phyloP scores from a whole-genome alignment of 2,113 vertebrate species.

The Charina bottae region DNA sequence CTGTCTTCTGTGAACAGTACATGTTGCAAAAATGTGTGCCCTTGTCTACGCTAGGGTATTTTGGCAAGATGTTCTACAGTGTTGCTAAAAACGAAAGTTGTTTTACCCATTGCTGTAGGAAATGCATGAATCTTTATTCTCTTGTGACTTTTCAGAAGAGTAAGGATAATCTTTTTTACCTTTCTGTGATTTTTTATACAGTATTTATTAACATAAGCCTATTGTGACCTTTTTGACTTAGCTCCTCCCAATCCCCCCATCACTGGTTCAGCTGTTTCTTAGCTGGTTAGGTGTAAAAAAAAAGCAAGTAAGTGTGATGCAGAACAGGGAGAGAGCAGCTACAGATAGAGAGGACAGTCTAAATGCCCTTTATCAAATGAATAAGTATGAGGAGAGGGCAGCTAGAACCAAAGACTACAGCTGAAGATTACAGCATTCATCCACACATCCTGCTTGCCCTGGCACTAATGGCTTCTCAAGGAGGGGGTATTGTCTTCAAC shows the following conservation, averaged over 20 bases:
- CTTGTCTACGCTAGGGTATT: constrained; percentile 33
- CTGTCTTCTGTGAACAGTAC: constrained; percentile 56
- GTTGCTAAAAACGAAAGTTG: constrained; percentile 22
- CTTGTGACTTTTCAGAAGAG: background rate
- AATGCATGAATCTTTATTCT: background rate
- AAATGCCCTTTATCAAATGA: background rate
- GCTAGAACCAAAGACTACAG: background rate
- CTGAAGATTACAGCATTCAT: background rate
- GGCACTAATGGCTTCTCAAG: background rate
- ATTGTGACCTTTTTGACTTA: constrained; percentile 2
- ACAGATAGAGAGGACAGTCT: background rate
- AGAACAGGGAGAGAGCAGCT: background rate
- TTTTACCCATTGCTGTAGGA: background rate
- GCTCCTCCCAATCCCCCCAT: background rate
- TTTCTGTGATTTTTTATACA: background rate
- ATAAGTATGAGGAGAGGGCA: background rate
- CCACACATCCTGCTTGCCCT: background rate
- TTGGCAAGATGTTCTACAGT: constrained; percentile 53
- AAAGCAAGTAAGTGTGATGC: too few relatives aligned
- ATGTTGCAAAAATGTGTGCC: constrained; percentile 47
- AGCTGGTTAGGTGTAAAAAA: background rate
- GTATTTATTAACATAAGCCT: background rate
- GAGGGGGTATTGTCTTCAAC: background rate
- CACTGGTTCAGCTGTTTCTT: background rate
- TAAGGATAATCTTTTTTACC: background rate